These are phyloP conservation scores for Mus minutoides DNA, from an alignment of 2,797 vertebrate genomes.

Conservation along the genomic window DNA sequence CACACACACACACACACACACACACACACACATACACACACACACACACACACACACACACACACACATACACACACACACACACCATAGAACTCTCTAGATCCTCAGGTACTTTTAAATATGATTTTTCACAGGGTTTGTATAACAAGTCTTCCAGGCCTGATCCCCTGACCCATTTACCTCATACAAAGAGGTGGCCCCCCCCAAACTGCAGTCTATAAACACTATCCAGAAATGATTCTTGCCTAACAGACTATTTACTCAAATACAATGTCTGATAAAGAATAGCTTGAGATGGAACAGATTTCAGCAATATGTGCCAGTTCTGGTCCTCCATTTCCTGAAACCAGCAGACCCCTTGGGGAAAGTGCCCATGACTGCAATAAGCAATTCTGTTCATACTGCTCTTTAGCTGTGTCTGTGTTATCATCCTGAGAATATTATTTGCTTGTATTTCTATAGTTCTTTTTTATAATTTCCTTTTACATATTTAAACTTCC, in stretches of 20 bases:
- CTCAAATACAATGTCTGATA: conserved; percentile 27
- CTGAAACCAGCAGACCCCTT: not conserved
- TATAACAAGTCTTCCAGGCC: conserved; percentile 23
- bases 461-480: not conserved
- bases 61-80: not conserved
- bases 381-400: not conserved
- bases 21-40: not conserved
- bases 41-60: not conserved
- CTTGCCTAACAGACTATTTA: not conserved
- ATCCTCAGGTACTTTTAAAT: conserved; percentile 46
- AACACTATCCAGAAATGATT: conserved; percentile 15
- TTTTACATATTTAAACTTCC: conserved; percentile 11
- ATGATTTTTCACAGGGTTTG: conserved; percentile 32
- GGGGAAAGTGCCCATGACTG: not conserved
- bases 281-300: not conserved
- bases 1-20: not conserved
- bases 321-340: not conserved
- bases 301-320: not conserved
- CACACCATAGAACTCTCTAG: conserved; percentile 15
- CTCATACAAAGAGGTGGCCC: not conserved
- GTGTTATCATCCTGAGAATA: not conserved
- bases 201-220: not conserved
- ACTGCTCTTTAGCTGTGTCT: not conserved
- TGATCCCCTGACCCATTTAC: conserved; percentile 52
- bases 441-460: not conserved